Evolutionary conservation across 2,113 vertebrate genomes (phyloP), one percentile per base, ranked within the genome.

Genomic region (Tenrec ecaudatus): DNA sequence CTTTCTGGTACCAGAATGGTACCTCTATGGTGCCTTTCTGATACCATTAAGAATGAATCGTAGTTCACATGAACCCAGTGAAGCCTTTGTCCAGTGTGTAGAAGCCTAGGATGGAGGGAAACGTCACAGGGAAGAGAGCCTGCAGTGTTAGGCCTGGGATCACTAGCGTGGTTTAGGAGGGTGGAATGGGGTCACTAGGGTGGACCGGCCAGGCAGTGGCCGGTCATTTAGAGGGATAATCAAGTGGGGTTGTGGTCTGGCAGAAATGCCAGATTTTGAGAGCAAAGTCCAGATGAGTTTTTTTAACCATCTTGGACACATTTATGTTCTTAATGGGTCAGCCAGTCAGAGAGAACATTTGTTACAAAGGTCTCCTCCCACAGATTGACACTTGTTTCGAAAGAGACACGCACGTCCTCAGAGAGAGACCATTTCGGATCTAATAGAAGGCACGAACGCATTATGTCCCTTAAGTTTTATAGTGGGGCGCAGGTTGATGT

Each of bases 311-410:
- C 47, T 20, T 75, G 80, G 29, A 43, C 47, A 89, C 53, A 40
- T 91, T 88, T 77, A 88, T 0, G 40, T 76, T n/a, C n/a, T n/a
- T n/a, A 38, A 47, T n/a, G 83, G 71, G 68, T 82, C 47, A 78
- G 66, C 31, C 76, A 43, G 31, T 76, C 71, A 69, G 69, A 93
- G 82, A 53, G 33, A 76, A 23, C 14, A 3, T 86, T 47, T 62
- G 82, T 27, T 73, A 43, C 8, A n/a, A n/a, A 87, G 38, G 47
- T 86, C 71, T 16, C 25, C 20, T 83, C 29, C 76, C 36, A 75
- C 0, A 86, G 81, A 86, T 69, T 27, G 82, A 60, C 93, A n/a
- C 6, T 73, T 78, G 12, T 93, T 89, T 83, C 73, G 91, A 95
- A 58, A 62, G n/a, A 92, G 27, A 75, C 29, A 31, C 27, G 38